phyloP scores from a whole-genome alignment of 2,888 invertebrate species.

The Pristionchus exspectatus region DNA sequence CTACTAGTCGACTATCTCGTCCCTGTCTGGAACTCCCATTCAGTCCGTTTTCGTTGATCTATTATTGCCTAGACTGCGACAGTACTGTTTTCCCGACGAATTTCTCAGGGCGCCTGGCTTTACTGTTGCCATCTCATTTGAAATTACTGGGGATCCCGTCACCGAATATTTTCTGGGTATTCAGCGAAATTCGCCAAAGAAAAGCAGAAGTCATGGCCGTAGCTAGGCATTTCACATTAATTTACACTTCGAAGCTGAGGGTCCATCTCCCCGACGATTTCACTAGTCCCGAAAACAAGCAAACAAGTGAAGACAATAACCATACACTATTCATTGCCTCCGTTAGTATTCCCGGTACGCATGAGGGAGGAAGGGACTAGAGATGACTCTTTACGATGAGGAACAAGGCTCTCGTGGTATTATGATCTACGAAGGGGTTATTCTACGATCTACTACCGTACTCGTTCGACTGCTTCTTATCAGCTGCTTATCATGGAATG shows the following conservation, averaged over 20 bases:
- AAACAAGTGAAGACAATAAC: not conserved
- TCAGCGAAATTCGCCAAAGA: no score
- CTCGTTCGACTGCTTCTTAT: not conserved
- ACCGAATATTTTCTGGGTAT: no score
- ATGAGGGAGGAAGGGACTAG: not conserved
- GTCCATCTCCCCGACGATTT: not conserved
- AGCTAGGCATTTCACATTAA: not conserved
- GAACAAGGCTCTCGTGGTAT: not conserved
- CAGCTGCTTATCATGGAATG: not conserved
- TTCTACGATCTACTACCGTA: not conserved
- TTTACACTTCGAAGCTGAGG: not conserved
- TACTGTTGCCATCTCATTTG: not conserved
- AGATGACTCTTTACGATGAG: not conserved
- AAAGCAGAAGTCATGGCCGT: not conserved
- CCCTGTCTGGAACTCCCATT: not conserved
- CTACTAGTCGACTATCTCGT: no score
- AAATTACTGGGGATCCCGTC: not conserved
- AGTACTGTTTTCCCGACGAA: not conserved
- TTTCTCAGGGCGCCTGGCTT: not conserved
- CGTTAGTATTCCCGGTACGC: not conserved
- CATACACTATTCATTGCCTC: not conserved
- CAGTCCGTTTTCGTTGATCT: not conserved
- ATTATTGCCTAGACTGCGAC: not conserved
- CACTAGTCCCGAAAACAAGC: not conserved
- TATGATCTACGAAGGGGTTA: not conserved